Conservation (phyloP, 2,797 vertebrate genomes). For the Molossus molossus region DNA sequence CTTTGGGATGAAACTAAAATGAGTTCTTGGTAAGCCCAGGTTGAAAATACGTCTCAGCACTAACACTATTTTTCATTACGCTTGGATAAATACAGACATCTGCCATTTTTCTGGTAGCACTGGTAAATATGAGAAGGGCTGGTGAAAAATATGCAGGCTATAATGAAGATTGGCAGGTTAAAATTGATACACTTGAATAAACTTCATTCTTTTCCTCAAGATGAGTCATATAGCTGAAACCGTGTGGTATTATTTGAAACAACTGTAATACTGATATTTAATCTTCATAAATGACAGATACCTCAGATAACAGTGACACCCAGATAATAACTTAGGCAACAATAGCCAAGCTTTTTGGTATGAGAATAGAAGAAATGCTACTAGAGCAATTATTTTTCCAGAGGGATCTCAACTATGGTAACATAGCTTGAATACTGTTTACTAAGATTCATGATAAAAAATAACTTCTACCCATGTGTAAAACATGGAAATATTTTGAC, state of each 20-base stretch:
- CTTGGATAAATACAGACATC: constrained; percentile 15
- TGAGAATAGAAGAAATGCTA: constrained; percentile 17
- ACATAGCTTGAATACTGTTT: constrained; percentile 30
- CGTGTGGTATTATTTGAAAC: neutral
- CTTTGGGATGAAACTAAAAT: constrained; percentile 59
- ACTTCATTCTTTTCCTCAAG: neutral
- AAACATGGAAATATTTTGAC: constrained; percentile 25
- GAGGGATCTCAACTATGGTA: constrained; percentile 20
- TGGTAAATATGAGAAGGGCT: neutral
- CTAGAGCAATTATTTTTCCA: neutral
- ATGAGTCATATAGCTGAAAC: constrained; percentile 60
- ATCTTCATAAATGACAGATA: constrained; percentile 60
- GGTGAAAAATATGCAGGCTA: constrained; percentile 6
- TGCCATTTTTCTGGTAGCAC: constrained; percentile 15
- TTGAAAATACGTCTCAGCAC: constrained; percentile 46
- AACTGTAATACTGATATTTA: constrained; percentile 35
- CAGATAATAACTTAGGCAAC: neutral
- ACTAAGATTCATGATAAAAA: constrained; percentile 52
- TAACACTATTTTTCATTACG: constrained; percentile 14
- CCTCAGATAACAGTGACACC: constrained; percentile 31
- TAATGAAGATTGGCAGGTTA: constrained; percentile 9
- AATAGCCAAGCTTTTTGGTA: neutral
- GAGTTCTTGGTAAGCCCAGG: constrained; percentile 21
- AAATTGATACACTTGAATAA: constrained; percentile 1
- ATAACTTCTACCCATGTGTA: neutral